Conservation (phyloP, 2,888 invertebrate genomes). For the Noctua janthina region DNA sequence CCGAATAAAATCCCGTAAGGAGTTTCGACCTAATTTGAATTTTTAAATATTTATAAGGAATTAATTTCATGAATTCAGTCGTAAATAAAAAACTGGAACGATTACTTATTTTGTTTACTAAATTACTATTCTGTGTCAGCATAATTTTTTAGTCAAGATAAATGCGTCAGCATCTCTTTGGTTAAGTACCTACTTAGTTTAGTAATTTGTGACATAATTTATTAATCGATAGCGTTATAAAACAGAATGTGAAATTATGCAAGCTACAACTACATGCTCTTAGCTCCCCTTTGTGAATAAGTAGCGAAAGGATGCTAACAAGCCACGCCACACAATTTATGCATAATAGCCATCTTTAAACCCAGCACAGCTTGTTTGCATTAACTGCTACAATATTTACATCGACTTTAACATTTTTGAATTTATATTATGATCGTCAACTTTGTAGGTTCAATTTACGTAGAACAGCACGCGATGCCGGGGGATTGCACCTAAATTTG, state of each 20-base stretch:
- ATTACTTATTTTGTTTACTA: conserved; percentile 59
- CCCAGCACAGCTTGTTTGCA: conserved; percentile 50
- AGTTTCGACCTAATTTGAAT: conserved; percentile 62
- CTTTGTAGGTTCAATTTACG: conserved; percentile 63
- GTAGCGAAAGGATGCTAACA: conserved; percentile 49
- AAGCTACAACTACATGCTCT: conserved; percentile 42
- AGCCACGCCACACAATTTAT: conserved; percentile 47
- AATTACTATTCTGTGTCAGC: conserved; percentile 58
- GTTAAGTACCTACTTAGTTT: conserved; percentile 5
- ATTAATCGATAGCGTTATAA: conserved; percentile 36
- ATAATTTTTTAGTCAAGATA: conserved; percentile 43
- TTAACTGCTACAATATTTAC: conserved; percentile 55
- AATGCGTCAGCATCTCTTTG: conserved; percentile 29
- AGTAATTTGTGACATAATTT: conserved; percentile 4
- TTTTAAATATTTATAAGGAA: conserved; percentile 69
- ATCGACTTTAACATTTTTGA: conserved; percentile 52
- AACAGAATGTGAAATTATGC: conserved; percentile 21
- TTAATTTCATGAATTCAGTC: conserved; percentile 60
- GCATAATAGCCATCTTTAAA: conserved; percentile 53
- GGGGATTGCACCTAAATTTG: conserved; percentile 66
- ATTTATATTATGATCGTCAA: conserved; percentile 62
- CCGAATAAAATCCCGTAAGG: conserved; percentile 60
- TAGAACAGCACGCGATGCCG: conserved; percentile 60
- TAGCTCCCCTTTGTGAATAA: conserved; percentile 57
- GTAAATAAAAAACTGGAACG: conserved; percentile 60